Evolutionary conservation across 2,113 vertebrate genomes (phyloP).

Genomic region (Nothocercus nigrocapillus): DNA sequence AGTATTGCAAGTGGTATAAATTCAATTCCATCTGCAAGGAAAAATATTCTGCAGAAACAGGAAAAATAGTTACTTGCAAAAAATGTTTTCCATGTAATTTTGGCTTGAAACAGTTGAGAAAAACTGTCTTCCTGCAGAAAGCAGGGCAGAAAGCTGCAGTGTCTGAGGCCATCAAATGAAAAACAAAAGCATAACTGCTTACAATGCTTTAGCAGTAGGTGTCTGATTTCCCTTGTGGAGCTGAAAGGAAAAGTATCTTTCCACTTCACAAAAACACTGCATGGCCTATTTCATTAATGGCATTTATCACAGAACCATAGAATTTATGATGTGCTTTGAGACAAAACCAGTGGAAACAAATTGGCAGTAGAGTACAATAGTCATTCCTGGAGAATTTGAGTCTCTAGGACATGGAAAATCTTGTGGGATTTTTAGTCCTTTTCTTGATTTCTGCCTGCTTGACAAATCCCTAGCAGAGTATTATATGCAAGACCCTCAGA

Average conservation of each 20-base stretch:
- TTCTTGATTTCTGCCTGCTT: neutral
- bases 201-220: neutral
- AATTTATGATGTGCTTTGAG: neutral
- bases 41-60: neutral
- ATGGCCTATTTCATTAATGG: neutral
- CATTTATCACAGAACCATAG: neutral
- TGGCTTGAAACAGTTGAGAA: neutral
- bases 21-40: neutral
- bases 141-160: accelerated
- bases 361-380: accelerated
- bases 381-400: accelerated
- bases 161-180: neutral
- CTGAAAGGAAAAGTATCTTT: neutral
- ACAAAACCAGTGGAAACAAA: neutral
- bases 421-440: accelerated
- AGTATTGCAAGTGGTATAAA: neutral
- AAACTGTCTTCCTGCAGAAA: neutral
- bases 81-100: neutral
- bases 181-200: accelerated
- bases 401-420: neutral
- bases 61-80: neutral
- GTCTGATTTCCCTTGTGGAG: neutral
- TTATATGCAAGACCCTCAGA: neutral
- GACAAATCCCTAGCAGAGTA: neutral
- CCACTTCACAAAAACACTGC: accelerated